Conservation (phyloP, 2,113 vertebrate species). For the Scytalopus superciliaris region DNA sequence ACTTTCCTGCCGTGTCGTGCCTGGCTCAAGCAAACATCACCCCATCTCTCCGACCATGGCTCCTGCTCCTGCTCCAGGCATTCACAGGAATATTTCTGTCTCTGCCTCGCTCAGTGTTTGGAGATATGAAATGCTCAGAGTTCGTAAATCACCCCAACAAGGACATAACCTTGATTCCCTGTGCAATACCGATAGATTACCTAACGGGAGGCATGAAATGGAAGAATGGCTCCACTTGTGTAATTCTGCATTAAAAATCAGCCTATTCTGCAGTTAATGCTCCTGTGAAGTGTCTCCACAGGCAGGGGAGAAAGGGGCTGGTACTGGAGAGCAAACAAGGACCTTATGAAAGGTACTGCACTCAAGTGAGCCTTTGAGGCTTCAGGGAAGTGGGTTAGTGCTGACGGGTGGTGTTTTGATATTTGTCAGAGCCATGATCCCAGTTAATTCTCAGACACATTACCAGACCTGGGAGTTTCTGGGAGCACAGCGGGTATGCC, state of each 20-base stretch:
- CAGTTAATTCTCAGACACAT: background rate
- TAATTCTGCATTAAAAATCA: constrained; percentile 62
- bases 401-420: background rate
- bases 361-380: background rate
- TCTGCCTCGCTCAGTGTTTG: background rate
- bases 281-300: background rate
- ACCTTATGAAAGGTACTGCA: background rate
- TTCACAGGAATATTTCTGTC: background rate
- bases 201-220: constrained; percentile 53
- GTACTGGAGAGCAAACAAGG: background rate
- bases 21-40: background rate
- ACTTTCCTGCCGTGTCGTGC: background rate
- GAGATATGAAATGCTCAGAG: background rate
- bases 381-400: background rate
- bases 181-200: constrained; percentile 27
- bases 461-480: background rate
- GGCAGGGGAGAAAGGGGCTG: background rate
- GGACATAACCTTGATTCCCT: constrained; percentile 65
- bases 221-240: constrained; percentile 64
- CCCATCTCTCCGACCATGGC: background rate
- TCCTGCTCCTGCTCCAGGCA: background rate
- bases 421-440: background rate
- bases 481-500: rapidly evolving
- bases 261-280: constrained; percentile 57
- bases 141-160: constrained; percentile 62